Percentiles rank a stretch among this genome's conserved stretches.
Evolutionary conservation across 2,888 invertebrate species (phyloP).

Genomic region (Caradrina clavipalpis): DNA sequence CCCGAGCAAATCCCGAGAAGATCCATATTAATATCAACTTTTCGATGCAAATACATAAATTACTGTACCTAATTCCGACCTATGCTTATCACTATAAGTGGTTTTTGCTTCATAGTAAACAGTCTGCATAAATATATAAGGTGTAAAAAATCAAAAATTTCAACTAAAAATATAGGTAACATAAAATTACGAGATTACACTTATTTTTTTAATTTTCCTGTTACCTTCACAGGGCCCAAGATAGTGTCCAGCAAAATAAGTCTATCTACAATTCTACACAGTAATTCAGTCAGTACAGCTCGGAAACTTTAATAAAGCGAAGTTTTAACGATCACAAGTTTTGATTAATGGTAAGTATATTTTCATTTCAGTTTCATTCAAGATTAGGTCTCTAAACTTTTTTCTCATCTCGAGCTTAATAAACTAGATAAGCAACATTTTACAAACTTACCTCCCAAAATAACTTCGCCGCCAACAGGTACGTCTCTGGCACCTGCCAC

Average conservation of each 20-base stretch:
- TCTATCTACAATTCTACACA: not conserved
- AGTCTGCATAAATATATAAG: too few relatives aligned
- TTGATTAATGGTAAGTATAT: slow-evolving; percentile 9
- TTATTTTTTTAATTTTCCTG: too few relatives aligned
- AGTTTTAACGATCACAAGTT: slow-evolving; percentile 7
- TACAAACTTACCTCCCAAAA: slow-evolving; percentile 81
- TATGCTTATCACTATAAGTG: too few relatives aligned
- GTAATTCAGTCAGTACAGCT: not conserved
- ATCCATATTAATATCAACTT: too few relatives aligned
- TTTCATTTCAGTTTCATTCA: slow-evolving; percentile 1
- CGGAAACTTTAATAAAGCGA: not conserved
- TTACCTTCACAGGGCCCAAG: not conserved
- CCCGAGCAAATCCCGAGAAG: too few relatives aligned
- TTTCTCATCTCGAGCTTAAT: not conserved
- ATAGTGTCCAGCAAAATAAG: not conserved
- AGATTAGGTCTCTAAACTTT: not conserved
- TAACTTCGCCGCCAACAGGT: slow-evolving; percentile 86
- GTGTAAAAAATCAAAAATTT: too few relatives aligned
- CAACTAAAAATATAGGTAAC: too few relatives aligned
- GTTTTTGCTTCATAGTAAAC: too few relatives aligned
- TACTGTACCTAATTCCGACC: too few relatives aligned
- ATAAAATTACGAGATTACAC: too few relatives aligned
- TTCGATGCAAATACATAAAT: too few relatives aligned
- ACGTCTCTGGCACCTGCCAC: slow-evolving; percentile 87
- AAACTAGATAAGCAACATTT: not conserved